Percentiles rank a stretch among this genome's conserved stretches.
Conservation (phyloP, 2,113 vertebrate genomes). For the Vulpes ferrilata region DNA sequence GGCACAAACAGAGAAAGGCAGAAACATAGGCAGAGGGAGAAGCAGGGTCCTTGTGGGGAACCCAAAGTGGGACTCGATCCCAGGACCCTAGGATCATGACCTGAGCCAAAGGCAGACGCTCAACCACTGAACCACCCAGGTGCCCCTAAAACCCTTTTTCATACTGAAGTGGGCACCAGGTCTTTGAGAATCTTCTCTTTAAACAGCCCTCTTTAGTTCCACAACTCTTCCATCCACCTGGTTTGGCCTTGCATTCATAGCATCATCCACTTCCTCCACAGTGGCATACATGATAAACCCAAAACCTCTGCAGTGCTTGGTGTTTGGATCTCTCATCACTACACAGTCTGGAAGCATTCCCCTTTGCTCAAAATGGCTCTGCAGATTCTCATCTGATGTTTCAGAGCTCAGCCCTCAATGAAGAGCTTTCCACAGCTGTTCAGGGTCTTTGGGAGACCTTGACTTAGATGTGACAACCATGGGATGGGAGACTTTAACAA, state of each 20-base stretch:
- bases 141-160: not conserved
- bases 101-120: too few relatives aligned
- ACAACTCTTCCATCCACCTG: not conserved
- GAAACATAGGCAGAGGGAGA: too few relatives aligned
- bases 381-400: not conserved
- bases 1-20: too few relatives aligned
- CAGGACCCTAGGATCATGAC: too few relatives aligned
- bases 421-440: not conserved
- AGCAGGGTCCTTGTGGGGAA: too few relatives aligned
- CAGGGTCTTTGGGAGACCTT: not conserved
- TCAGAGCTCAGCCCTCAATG: not conserved
- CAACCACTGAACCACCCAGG: too few relatives aligned
- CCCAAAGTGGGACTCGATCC: too few relatives aligned
- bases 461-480: not conserved
- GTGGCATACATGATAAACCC: not conserved
- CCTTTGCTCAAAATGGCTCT: not conserved
- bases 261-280: not conserved
- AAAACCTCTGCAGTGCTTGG: not conserved
- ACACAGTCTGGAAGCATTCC: not conserved
- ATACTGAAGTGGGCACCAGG: not conserved
- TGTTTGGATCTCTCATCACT: not conserved
- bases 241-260: not conserved
- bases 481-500: not conserved
- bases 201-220: not conserved
- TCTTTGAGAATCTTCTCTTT: not conserved